Percentiles rank a stretch among this genome's conserved stretches.
Conservation (phyloP, 2,113 vertebrate genomes). For the Hirundichthys speculiger region DNA sequence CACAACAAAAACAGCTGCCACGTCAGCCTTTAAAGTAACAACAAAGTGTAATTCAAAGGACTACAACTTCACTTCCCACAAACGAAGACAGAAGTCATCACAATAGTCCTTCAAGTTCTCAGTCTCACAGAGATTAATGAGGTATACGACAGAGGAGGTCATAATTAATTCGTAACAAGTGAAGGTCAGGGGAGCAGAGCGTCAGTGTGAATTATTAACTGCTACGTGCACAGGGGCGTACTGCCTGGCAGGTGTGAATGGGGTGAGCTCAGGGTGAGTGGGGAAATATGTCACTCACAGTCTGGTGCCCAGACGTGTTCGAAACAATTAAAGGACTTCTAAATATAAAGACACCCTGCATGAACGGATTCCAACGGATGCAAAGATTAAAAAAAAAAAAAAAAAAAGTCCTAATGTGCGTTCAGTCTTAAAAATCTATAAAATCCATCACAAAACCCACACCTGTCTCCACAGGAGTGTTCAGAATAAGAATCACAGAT, state of each 20-base stretch:
- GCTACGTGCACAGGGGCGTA: conserved; percentile 26
- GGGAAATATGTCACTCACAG: conserved; percentile 48
- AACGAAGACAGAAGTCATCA: conserved; percentile 36
- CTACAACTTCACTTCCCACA: not conserved
- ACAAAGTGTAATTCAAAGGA: conserved; percentile 24
- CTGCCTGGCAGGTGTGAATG: conserved; percentile 55
- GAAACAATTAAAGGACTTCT: not conserved
- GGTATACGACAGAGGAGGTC: conserved; percentile 40
- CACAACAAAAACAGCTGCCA: conserved; percentile 10
- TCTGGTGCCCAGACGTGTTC: conserved; percentile 7
- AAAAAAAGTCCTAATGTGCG: too few species aligned
- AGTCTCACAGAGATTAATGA: conserved; percentile 55
- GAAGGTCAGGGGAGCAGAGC: conserved; percentile 69
- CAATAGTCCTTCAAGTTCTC: conserved; percentile 38
- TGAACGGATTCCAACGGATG: not conserved
- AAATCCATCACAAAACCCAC: conserved; percentile 1
- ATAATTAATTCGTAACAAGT: conserved; percentile 67
- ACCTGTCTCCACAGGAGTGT: not conserved
- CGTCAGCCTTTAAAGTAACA: conserved; percentile 17
- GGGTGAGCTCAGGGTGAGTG: conserved; percentile 56
- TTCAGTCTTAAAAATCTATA: not conserved
- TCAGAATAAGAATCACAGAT: conserved; percentile 19
- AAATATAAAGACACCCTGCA: conserved; percentile 2
- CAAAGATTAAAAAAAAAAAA: conserved; percentile 8
- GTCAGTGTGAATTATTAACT: conserved; percentile 74